Percentiles rank a stretch among this genome's conserved stretches.
Conservation (phyloP, 1,140 invertebrate genomes). For the Temnothorax curvispinosus region DNA sequence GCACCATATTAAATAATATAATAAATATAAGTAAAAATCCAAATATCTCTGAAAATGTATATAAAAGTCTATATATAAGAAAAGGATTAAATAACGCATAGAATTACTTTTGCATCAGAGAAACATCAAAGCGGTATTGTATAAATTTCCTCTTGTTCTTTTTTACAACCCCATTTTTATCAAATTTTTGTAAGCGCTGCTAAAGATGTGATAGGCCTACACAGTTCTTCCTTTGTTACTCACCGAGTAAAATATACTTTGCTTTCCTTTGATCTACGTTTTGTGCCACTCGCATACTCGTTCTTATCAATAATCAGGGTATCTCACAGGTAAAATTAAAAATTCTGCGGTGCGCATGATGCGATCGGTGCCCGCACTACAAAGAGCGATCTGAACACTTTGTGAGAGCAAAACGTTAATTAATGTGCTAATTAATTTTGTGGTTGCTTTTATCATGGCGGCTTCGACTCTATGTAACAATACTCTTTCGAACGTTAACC, state of each 20-base stretch:
- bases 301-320: slow-evolving; percentile 39
- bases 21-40: neutral
- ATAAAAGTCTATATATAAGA: neutral
- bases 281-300: slow-evolving; percentile 5
- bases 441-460: slow-evolving; percentile 26
- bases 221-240: neutral
- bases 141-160: neutral
- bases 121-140: neutral
- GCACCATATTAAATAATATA: too few relatives aligned
- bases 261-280: slow-evolving; percentile 7
- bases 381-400: slow-evolving; percentile 56
- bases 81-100: neutral
- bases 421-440: slow-evolving; percentile 62
- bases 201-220: neutral
- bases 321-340: slow-evolving; percentile 42
- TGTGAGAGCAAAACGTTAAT: slow-evolving; percentile 57
- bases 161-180: neutral
- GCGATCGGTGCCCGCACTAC: slow-evolving; percentile 23
- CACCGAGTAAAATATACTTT: slow-evolving; percentile 7
- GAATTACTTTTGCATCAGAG: neutral
- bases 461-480: slow-evolving; percentile 13
- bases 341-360: slow-evolving; percentile 44
- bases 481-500: slow-evolving; percentile 39
- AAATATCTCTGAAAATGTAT: neutral
- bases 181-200: neutral